Base-by-base conservation (phyloP, 92 coral and sea anemone species). In the Bergia sp. region DNA sequence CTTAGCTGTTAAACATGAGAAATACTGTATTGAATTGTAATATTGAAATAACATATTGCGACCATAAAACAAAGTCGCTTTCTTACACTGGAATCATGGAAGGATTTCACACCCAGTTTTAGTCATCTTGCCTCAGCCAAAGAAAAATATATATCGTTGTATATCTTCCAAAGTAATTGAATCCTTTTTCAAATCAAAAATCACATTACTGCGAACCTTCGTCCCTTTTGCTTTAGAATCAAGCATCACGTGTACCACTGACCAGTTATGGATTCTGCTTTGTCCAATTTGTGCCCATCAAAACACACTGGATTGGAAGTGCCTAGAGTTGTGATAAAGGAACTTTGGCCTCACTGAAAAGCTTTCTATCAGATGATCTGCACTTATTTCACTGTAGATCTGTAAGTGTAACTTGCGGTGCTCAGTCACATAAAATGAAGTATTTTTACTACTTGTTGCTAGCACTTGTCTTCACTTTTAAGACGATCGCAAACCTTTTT, bases 391-490 rank as follows among this genome's bases (percentile, higher is more conserved):
- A 15, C 57, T 42, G 29, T 29, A 29, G 29, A 29, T 29, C 13
- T 3, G 16, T 2, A 61, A n/a, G 8, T 13, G 23, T 40, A 29
- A 29, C 41, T 82, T 42, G 50, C 3, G 10, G 37, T 65, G 75
- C 57, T 42, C 85, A 72, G 15, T 72, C 76, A 81, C 7, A 55
- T 81, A 58, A 41, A 47, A 42, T 65, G 75, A 82, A 65, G 76
- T 71, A 45, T 71, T 53, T 5, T 7, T 29, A 29, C 13, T 15
- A 29, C 21, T 79, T 79, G 80, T 4, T 4, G 61, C 6, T 41
- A 10, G 65, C 65, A 49, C 67, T 69, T 83, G 87, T 29, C 75
- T 45, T 69, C 40, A 67, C 44, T 38, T 67, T 69, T 20, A 50
- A 82, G 37, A 40, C 11, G 18, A 42, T 81, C n/a, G 16, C 37